Conservation (phyloP, 1,140 invertebrate species). For the Colletes gigas region DNA sequence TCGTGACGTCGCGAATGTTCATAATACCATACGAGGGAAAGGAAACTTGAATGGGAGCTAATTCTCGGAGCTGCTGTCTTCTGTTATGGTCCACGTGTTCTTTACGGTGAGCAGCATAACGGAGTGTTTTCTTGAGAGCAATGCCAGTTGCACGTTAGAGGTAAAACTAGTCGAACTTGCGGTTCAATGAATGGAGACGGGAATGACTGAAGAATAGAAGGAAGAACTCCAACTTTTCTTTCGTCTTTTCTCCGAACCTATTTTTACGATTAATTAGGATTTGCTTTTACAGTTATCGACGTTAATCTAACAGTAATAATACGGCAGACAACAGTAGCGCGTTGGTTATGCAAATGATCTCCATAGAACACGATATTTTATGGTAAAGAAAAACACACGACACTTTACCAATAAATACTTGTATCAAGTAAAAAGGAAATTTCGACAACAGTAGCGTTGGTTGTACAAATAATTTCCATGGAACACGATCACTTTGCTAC, state of each 20-base stretch:
- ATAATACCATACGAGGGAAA: slow-evolving; percentile 76
- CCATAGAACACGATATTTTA: too few relatives aligned
- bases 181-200: slow-evolving; percentile 18
- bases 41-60: slow-evolving; percentile 71
- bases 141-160: slow-evolving; percentile 17
- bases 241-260: neutral
- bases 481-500: too few relatives aligned
- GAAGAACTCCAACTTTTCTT: neutral
- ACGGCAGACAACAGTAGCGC: too few relatives aligned
- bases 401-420: too few relatives aligned
- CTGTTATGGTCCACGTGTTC: slow-evolving; percentile 78
- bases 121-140: slow-evolving; percentile 6
- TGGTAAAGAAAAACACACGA: too few relatives aligned
- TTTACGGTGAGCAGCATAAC: slow-evolving; percentile 70
- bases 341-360: too few relatives aligned
- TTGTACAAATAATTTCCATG: too few relatives aligned
- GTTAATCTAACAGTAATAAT: too few relatives aligned
- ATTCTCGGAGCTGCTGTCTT: slow-evolving; percentile 68
- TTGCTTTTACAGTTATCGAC: too few relatives aligned
- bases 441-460: too few relatives aligned
- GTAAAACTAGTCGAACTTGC: slow-evolving; percentile 20
- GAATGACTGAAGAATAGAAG: neutral
- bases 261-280: neutral
- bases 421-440: too few relatives aligned
- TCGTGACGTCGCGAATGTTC: slow-evolving; percentile 79